A percentile compares a stretch with the other conserved stretches of the same genome.
Conservation (phyloP, 2,797 vertebrate species). For the Petrocephalus sullivani region DNA sequence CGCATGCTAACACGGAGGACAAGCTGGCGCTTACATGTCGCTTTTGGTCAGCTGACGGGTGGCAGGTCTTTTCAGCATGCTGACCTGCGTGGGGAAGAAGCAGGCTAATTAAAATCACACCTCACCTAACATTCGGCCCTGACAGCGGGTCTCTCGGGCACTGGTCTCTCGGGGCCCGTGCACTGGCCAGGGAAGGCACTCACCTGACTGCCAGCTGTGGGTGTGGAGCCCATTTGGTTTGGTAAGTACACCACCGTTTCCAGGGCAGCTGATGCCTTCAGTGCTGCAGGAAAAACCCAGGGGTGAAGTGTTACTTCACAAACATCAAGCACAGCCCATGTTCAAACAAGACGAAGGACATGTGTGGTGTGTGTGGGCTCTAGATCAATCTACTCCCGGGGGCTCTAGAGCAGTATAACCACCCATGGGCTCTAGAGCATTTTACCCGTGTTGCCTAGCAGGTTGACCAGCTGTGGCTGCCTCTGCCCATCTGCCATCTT, state of each 20-base stretch:
- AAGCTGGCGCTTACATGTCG: conserved; percentile 76
- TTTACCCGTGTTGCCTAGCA: conserved; percentile 62
- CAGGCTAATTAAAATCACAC: not conserved
- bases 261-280: conserved; percentile 42
- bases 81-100: conserved; percentile 34
- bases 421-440: not conserved
- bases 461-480: conserved; percentile 67
- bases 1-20: not conserved
- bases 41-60: conserved; percentile 81
- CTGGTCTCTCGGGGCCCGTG: not conserved
- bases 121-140: not conserved
- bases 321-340: not conserved
- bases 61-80: conserved; percentile 78
- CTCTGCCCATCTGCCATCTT: conserved; percentile 59
- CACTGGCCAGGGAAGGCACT: not conserved
- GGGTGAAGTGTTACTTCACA: not conserved
- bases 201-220: conserved; percentile 53
- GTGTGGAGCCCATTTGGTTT: conserved; percentile 46
- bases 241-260: conserved; percentile 22
- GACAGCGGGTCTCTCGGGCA: not conserved
- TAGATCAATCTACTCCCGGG: not conserved
- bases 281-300: conserved; percentile 36
- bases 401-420: not conserved
- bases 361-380: not conserved
- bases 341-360: not conserved